Evolutionary conservation across 2,888 invertebrate species (phyloP).

Genomic region (Apamea crenata): DNA sequence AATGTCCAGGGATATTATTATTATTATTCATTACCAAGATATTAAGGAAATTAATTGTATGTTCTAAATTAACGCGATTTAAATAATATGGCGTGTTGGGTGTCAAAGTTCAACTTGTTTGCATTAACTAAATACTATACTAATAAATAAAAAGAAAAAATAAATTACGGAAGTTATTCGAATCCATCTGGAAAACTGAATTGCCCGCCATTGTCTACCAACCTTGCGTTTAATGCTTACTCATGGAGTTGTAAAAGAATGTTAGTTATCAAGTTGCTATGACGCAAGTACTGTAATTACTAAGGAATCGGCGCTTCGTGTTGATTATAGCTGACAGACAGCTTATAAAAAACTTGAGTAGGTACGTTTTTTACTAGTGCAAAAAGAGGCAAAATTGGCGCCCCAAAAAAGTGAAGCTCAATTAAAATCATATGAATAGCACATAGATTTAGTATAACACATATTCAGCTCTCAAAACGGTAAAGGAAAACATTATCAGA

Average conservation of each 20-base stretch:
- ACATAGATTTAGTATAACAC: neutral
- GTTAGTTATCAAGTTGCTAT: constrained; percentile 27
- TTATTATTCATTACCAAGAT: neutral
- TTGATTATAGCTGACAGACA: neutral
- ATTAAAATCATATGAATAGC: neutral
- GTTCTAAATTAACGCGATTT: neutral
- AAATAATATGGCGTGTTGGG: constrained; percentile 35
- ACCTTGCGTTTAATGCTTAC: constrained; percentile 40
- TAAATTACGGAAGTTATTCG: constrained; percentile 46
- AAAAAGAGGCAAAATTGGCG: constrained; percentile 8
- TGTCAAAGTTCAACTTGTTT: constrained; percentile 40
- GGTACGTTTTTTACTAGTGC: constrained; percentile 14
- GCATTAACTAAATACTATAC: too few species aligned
- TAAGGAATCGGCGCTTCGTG: neutral
- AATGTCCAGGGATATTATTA: too few species aligned
- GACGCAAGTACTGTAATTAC: constrained; percentile 35
- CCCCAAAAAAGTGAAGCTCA: constrained; percentile 25
- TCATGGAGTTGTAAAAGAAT: constrained; percentile 29
- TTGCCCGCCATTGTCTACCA: constrained; percentile 34
- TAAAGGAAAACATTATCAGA: neutral
- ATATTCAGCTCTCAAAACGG: neutral
- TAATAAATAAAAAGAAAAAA: too few species aligned
- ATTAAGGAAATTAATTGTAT: neutral
- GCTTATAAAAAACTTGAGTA: constrained; percentile 5
- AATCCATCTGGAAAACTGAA: constrained; percentile 23